Evolutionary conservation across 2,797 vertebrate genomes (phyloP).

Genomic region (Fringilla coelebs): DNA sequence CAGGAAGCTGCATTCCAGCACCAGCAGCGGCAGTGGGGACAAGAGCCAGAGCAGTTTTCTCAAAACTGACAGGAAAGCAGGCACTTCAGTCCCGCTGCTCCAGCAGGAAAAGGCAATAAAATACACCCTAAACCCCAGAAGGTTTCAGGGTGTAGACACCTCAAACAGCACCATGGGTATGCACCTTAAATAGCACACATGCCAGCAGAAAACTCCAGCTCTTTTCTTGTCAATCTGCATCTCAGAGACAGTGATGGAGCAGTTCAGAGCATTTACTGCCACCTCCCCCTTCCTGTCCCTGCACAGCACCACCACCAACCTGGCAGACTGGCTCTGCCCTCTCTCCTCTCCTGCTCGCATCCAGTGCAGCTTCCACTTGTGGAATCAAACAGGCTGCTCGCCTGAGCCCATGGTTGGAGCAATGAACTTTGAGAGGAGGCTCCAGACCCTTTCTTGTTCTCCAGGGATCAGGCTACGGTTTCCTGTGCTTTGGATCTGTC

Average conservation of each 20-base stretch:
- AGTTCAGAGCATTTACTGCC: not conserved
- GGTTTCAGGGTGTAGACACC: not conserved
- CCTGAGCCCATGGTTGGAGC: not conserved
- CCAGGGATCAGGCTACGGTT: not conserved
- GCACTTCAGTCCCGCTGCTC: not conserved
- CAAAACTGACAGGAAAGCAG: not conserved
- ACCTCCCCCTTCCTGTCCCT: not conserved
- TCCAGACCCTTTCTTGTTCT: not conserved
- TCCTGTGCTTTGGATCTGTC: not conserved
- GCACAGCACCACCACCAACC: not conserved
- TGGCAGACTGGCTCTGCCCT: not conserved
- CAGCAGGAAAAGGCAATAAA: not conserved
- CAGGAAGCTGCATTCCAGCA: slow-evolving; percentile 3
- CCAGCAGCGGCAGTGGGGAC: not conserved
- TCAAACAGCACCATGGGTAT: not conserved
- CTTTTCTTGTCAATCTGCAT: not conserved
- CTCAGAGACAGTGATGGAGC: not conserved
- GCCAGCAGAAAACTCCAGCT: not conserved
- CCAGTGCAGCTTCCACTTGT: not conserved
- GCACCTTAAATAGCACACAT: not conserved
- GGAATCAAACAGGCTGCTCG: not conserved
- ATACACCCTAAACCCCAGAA: not conserved
- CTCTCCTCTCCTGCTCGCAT: rapidly evolving
- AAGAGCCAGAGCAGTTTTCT: not conserved
- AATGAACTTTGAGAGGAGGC: not conserved